Percentiles rank a stretch among this genome's conserved stretches.
Evolutionary conservation across 2,113 vertebrate species (phyloP).

Genomic region (Laticauda colubrina): DNA sequence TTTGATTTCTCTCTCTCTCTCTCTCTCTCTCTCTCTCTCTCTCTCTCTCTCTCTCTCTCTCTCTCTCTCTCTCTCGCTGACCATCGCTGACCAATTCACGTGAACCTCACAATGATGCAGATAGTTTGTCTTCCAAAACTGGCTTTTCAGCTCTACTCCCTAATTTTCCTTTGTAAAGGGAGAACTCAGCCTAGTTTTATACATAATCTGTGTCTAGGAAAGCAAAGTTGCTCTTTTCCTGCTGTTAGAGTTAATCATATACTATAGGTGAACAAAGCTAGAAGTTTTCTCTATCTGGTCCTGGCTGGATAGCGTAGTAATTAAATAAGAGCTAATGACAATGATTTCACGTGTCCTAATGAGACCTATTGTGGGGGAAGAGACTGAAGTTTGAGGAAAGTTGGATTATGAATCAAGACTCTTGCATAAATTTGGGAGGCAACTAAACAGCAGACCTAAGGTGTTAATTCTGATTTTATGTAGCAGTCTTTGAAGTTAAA

Average conservation of each 20-base stretch:
- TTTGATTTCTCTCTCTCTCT: neutral
- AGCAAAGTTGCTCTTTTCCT: neutral
- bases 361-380: neutral
- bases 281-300: neutral
- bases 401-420: neutral
- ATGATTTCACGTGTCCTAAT: neutral
- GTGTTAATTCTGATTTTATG: slow-evolving; percentile 29
- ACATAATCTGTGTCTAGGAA: neutral
- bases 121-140: neutral
- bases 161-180: neutral
- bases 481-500: slow-evolving; percentile 18
- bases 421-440: neutral
- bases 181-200: neutral
- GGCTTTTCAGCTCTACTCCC: neutral
- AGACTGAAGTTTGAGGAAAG: neutral
- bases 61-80: neutral
- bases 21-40: neutral
- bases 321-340: neutral
- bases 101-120: neutral
- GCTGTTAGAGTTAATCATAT: neutral
- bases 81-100: neutral
- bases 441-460: neutral
- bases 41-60: neutral
- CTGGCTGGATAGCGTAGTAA: neutral
- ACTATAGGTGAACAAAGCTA: neutral